Evolutionary conservation across 2,888 invertebrate species (phyloP).

Genomic region (Anthrax anthrax): DNA sequence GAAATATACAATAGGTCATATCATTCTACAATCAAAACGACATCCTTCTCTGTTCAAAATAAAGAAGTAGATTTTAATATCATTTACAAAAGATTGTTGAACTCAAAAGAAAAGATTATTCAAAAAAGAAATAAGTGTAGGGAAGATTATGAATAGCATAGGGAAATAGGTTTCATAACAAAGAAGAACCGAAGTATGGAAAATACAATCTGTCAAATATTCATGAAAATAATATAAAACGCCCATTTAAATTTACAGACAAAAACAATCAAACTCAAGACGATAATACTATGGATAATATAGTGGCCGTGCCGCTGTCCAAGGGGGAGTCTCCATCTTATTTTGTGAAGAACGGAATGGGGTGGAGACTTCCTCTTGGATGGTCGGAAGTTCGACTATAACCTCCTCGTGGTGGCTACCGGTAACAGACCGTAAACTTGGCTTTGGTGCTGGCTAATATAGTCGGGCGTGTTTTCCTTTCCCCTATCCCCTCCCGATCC

Average conservation of each 20-base stretch:
- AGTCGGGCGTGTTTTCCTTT: too few relatives aligned
- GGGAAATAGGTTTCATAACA: not conserved
- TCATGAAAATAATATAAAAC: slow-evolving; percentile 1
- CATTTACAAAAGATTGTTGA: not conserved
- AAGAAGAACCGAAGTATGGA: not conserved
- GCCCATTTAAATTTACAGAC: slow-evolving; percentile 2
- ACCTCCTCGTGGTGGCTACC: too few relatives aligned
- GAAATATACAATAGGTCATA: not conserved
- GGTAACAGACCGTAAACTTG: too few relatives aligned
- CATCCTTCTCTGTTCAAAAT: not conserved
- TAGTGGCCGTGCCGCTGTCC: too few relatives aligned
- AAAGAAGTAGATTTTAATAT: not conserved
- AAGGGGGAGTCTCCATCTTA: too few relatives aligned
- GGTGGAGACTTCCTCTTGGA: too few relatives aligned
- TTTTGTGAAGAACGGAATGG: too few relatives aligned
- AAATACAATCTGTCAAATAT: not conserved
- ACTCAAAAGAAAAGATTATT: too few relatives aligned
- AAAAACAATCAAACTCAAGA: not conserved
- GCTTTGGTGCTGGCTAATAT: too few relatives aligned
- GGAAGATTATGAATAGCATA: not conserved
- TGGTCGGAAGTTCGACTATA: too few relatives aligned
- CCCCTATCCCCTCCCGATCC: too few relatives aligned
- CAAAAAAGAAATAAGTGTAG: not conserved
- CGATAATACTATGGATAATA: not conserved
- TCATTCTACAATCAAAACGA: not conserved